Evolutionary conservation across 2,113 vertebrate genomes (phyloP).

Genomic region (Noctilio leporinus): DNA sequence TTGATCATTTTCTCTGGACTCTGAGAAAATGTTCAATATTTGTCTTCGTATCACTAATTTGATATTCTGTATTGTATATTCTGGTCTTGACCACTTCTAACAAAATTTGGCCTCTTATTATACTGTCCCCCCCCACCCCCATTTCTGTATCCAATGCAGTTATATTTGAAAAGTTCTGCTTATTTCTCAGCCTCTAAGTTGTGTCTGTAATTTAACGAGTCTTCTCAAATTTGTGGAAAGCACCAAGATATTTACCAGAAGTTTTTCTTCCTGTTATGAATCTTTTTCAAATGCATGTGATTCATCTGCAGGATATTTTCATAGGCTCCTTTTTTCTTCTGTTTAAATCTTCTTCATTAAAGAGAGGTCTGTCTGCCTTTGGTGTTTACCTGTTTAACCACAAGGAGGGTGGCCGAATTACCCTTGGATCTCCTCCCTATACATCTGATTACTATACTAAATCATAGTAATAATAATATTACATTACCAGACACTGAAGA

Average conservation of each 20-base stretch:
- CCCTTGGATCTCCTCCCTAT: not conserved
- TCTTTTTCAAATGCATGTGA: not conserved
- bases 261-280: not conserved
- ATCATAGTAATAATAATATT: too few species aligned
- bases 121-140: not conserved
- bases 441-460: not conserved
- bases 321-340: not conserved
- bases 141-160: not conserved
- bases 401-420: not conserved
- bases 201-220: not conserved
- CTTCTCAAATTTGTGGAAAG: not conserved
- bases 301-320: slow-evolving; percentile 4
- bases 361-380: not conserved
- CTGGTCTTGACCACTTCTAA: not conserved
- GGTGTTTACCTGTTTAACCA: not conserved
- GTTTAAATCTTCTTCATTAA: not conserved
- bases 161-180: not conserved
- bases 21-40: not conserved
- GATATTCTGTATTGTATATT: not conserved
- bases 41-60: not conserved
- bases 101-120: not conserved
- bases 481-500: not conserved
- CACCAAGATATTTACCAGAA: not conserved
- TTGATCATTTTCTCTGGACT: not conserved
- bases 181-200: not conserved